Conservation (phyloP, 2,888 invertebrate genomes). For the Elegia similella region DNA sequence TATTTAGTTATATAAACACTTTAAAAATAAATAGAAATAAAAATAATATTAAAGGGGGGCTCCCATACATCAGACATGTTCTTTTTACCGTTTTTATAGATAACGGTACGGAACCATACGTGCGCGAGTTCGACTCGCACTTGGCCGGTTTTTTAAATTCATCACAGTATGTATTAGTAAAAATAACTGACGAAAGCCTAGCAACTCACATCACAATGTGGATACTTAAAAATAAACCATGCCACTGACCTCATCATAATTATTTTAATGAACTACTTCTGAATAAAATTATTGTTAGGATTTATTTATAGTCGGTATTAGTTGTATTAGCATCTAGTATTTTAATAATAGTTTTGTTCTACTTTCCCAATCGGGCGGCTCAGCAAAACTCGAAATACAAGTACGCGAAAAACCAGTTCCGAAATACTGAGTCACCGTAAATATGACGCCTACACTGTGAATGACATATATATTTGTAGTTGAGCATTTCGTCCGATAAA, state of each 20-base stretch:
- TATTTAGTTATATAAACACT: no score
- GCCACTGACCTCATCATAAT: not conserved
- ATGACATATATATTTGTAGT: slow-evolving; percentile 26
- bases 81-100: no score
- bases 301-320: not conserved
- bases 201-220: not conserved
- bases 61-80: no score
- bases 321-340: not conserved
- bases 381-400: slow-evolving; percentile 39
- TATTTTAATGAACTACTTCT: not conserved
- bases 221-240: not conserved
- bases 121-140: no score
- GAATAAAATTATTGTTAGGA: slow-evolving; percentile 1
- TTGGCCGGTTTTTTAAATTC: no score
- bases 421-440: slow-evolving; percentile 56
- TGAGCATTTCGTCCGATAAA: no score
- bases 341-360: slow-evolving; percentile 35
- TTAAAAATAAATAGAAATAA: no score
- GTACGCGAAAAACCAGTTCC: slow-evolving; percentile 58
- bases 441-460: slow-evolving; percentile 38
- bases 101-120: no score
- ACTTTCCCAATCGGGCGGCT: slow-evolving; percentile 44
- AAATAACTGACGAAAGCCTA: not conserved
- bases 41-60: no score
- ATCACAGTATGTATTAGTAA: no score